phyloP scores from a whole-genome alignment of 2,113 vertebrate species.

The Notarius quadriscutis region DNA sequence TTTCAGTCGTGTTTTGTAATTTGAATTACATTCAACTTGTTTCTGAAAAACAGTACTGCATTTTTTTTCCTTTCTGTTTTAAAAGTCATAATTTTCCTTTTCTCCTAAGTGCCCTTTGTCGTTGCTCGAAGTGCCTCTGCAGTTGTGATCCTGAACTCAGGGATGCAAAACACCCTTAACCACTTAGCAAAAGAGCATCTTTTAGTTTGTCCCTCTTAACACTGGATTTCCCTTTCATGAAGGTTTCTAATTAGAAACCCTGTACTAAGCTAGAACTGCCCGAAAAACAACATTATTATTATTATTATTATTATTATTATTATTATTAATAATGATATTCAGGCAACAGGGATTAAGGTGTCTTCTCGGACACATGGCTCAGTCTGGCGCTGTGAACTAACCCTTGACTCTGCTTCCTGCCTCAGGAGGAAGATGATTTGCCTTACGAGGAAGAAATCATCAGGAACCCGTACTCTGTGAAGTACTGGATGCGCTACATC shows the following conservation, averaged over 20 bases:
- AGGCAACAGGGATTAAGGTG: background rate
- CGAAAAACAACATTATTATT: background rate
- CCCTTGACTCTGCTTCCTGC: background rate
- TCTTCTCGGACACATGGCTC: background rate
- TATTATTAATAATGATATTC: too few relatives aligned
- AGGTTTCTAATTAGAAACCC: background rate
- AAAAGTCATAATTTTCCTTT: background rate
- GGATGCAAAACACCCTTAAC: background rate
- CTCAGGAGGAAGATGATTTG: constrained; percentile 88
- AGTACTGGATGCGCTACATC: constrained; percentile 91
- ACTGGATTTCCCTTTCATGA: background rate
- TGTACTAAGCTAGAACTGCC: background rate
- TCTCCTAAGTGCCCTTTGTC: background rate
- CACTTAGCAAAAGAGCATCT: background rate
- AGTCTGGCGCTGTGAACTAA: background rate
- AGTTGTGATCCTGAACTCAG: background rate
- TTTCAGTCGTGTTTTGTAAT: background rate
- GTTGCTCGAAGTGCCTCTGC: background rate
- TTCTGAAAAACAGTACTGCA: background rate
- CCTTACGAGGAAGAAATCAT: constrained; percentile 94
- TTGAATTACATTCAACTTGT: background rate
- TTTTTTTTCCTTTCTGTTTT: too few relatives aligned
- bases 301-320: background rate
- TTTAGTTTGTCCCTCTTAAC: too few relatives aligned
- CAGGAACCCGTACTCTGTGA: constrained; percentile 89